A percentile compares a stretch with the other conserved stretches of the same genome.
Evolutionary conservation across 2,113 vertebrate genomes (phyloP).

Genomic region (Chroicocephalus ridibundus): DNA sequence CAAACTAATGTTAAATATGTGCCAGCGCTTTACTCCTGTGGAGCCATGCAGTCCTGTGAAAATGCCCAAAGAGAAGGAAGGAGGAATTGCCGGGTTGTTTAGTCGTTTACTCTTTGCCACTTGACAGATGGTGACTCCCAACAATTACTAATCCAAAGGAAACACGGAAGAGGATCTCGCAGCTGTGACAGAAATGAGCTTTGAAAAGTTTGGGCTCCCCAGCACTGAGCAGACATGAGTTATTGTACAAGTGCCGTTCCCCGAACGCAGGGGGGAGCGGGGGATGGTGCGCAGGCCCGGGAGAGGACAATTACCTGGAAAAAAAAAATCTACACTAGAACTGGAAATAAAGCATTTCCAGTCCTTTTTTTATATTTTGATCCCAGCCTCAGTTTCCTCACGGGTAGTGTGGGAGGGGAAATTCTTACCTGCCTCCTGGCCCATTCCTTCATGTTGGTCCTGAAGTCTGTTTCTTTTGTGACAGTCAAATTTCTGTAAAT

Average conservation of each 20-base stretch:
- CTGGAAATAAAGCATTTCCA: background rate
- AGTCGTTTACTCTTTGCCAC: conserved; percentile 52
- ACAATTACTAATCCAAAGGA: conserved; percentile 30
- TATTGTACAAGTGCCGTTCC: background rate
- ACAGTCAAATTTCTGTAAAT: background rate
- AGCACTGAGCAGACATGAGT: background rate
- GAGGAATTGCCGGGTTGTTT: conserved; percentile 20
- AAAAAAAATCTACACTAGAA: background rate
- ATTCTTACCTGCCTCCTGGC: background rate
- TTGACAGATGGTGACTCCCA: conserved; percentile 39
- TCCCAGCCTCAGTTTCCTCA: background rate
- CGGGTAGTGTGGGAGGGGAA: rapidly evolving
- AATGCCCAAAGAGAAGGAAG: background rate
- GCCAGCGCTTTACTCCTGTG: background rate
- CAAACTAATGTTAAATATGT: background rate
- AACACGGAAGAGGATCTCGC: background rate
- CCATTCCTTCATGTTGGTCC: background rate
- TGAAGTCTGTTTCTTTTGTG: background rate
- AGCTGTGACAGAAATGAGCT: background rate
- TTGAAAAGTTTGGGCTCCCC: background rate
- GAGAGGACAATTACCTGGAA: background rate
- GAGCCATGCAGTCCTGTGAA: background rate
- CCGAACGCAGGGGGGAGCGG: background rate
- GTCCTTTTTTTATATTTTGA: background rate
- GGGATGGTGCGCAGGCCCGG: background rate